Base-by-base conservation (phyloP, 2,797 vertebrate species). In the Oreochromis mossambicus region DNA sequence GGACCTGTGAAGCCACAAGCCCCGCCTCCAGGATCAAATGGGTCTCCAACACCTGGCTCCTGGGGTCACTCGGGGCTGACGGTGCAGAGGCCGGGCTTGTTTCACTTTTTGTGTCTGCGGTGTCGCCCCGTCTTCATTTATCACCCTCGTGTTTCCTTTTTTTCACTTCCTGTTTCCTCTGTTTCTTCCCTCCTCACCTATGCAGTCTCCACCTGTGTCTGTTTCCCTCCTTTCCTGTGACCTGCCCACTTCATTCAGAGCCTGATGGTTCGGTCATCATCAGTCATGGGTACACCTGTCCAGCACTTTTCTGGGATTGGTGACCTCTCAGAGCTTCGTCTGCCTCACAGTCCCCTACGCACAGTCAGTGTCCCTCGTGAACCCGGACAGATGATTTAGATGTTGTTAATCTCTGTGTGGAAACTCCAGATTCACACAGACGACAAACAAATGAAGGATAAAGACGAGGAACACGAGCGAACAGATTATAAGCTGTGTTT, bases 391-490 rank as follows among this genome's bases (percentile, higher is more conserved):
- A 66, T n/a, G 58, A 61, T 19, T 15, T 58, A 58, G 15, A 1
- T 58, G 56, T 61, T 61, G 29, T 61, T 61, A 1, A 63, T 63
- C 58, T 36, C 58, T 36, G 58, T n/a, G 17, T 63, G 58, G 58
- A n/a, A 63, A 63, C 58, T 36, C 0, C 17, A 63, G 58, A 36
- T 63, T 36, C 58, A 63, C 58, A 36, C 58, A 63, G 17, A 63
- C 58, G 36, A 0, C 32, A 63, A 36, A 7, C 3, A 63, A 17
- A 1, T 36, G 29, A 66, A 68, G 12, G 36, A 41, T 12, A 66
- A 24, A 41, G n/a, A 66, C 2, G 1, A 63, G 10, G 19, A 8
- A 36, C 34, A 66, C 2, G 0, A 21, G 0, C 1, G 3, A 38
- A 46, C 41, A 46, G 21, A 70, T 70, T 70, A 26, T 17, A 70